phyloP scores from a whole-genome alignment of 1,140 invertebrate species.

The Drosophila teissieri region DNA sequence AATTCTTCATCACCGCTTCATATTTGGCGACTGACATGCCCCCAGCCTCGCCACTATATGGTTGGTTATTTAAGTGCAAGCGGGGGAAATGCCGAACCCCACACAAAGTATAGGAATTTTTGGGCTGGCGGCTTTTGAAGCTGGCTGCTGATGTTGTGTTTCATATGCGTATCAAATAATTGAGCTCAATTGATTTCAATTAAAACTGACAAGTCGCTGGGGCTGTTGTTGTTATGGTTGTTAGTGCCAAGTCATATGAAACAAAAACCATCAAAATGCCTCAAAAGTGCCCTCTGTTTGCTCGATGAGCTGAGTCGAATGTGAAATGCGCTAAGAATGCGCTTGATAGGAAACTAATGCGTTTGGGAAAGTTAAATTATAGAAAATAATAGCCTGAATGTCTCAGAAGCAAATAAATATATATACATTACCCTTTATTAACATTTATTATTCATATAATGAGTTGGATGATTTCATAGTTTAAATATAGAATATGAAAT shows the following conservation, averaged over 20 bases:
- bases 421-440: not conserved
- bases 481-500: not conserved
- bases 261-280: conserved; percentile 51
- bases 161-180: conserved; percentile 81
- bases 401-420: not conserved
- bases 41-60: conserved; percentile 30
- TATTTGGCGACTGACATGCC: conserved; percentile 47
- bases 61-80: conserved; percentile 6
- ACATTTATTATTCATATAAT: not conserved
- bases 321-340: conserved; percentile 8
- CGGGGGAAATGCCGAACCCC: conserved; percentile 59
- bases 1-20: conserved; percentile 61
- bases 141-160: conserved; percentile 56
- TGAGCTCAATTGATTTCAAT: conserved; percentile 82
- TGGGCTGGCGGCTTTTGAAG: conserved; percentile 27
- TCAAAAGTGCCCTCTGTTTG: conserved; percentile 27
- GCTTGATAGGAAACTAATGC: too few relatives aligned
- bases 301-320: conserved; percentile 25
- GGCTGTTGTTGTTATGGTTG: conserved; percentile 38
- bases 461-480: not conserved
- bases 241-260: conserved; percentile 48
- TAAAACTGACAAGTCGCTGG: conserved; percentile 75
- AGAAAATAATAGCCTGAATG: not conserved
- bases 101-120: conserved; percentile 36
- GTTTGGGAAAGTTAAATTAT: not conserved